These are phyloP conservation scores for Ectemnius continuus DNA, from an alignment of 2,888 invertebrate genomes.

Conservation along the genomic window DNA sequence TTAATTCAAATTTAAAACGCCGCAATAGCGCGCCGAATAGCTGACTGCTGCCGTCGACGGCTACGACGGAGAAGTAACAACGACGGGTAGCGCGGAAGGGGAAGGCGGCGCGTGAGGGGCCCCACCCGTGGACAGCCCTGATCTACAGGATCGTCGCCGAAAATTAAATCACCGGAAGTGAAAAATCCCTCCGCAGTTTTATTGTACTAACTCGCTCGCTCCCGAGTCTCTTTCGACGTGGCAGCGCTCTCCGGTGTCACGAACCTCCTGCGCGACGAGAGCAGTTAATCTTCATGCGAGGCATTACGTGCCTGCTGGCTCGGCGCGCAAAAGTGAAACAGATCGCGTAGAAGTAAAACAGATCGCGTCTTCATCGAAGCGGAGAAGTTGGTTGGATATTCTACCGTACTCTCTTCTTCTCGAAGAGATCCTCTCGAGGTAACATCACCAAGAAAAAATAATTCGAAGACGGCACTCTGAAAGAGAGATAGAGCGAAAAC, in stretches of 20 bases:
- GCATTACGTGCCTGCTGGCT: constrained; percentile 19
- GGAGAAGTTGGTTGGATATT: too few relatives aligned
- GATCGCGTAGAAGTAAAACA: constrained; percentile 18
- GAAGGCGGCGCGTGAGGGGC: too few relatives aligned
- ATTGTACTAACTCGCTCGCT: constrained; percentile 12
- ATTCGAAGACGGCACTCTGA: too few relatives aligned
- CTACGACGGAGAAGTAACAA: too few relatives aligned
- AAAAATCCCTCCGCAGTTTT: constrained; percentile 30
- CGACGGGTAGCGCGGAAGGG: too few relatives aligned
- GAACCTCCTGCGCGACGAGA: constrained; percentile 20
- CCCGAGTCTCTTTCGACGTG: not conserved
- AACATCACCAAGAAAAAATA: too few relatives aligned
- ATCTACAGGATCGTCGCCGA: not conserved
- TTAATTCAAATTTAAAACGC: too few relatives aligned
- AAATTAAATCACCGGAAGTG: constrained; percentile 47
- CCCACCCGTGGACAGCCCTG: too few relatives aligned
- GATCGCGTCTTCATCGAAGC: constrained; percentile 34
- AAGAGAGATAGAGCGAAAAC: not conserved
- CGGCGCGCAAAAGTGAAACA: constrained; percentile 38
- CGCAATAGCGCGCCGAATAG: too few relatives aligned
- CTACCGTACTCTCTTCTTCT: too few relatives aligned
- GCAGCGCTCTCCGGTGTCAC: not conserved
- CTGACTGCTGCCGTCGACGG: too few relatives aligned
- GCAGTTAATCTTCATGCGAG: constrained; percentile 47
- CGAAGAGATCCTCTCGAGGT: too few relatives aligned